Conservation (phyloP, 2,113 vertebrate genomes). For the Lutjanus erythropterus region DNA sequence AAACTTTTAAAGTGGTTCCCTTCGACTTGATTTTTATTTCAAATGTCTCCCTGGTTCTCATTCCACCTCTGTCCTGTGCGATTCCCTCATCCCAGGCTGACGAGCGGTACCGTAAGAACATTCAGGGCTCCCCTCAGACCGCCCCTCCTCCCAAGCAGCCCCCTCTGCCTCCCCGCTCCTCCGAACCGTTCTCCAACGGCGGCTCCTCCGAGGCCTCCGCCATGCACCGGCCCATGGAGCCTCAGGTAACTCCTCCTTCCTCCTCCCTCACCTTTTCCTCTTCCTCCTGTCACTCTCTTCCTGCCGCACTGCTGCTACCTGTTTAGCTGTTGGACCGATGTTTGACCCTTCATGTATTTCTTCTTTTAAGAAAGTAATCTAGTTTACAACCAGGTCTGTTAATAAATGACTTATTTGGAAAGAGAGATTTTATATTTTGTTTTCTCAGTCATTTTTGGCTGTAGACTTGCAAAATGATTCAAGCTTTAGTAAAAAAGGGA, state of each 20-base stretch:
- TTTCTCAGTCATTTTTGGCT: neutral
- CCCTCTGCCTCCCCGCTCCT: constrained; percentile 94
- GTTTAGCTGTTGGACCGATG: neutral
- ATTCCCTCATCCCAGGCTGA: constrained; percentile 88
- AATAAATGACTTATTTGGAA: neutral
- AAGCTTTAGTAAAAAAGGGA: neutral
- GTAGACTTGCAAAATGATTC: neutral
- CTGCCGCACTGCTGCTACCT: neutral
- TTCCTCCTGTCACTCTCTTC: neutral
- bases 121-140: constrained; percentile 95
- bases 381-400: too few species aligned
- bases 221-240: constrained; percentile 95
- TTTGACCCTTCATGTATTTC: neutral
- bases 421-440: neutral
- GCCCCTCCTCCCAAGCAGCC: constrained; percentile 92
- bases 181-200: constrained; percentile 96
- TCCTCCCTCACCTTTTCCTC: constrained; percentile 40
- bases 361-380: neutral
- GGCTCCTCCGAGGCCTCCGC: constrained; percentile 87
- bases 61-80: neutral
- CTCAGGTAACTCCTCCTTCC: constrained; percentile 89
- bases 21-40: constrained; percentile 16
- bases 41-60: constrained; percentile 4
- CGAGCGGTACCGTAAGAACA: constrained; percentile 96
- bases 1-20: constrained; percentile 14